Conservation (phyloP, 2,113 vertebrate genomes). For the Pontoporia blainvillei region DNA sequence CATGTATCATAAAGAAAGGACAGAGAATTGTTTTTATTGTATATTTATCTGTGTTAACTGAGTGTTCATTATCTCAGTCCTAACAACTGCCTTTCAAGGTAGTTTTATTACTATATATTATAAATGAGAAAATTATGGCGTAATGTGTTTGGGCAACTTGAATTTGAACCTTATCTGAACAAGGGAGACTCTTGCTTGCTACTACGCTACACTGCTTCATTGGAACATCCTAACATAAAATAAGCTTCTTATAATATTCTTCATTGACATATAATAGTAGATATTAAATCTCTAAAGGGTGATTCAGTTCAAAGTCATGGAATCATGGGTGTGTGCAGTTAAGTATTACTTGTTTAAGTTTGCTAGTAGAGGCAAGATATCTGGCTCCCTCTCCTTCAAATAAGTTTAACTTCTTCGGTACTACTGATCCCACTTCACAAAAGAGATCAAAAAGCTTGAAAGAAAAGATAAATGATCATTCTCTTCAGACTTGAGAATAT, state of each 20-base stretch:
- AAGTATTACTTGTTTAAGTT: constrained; percentile 21
- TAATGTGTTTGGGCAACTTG: neutral
- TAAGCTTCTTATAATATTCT: constrained; percentile 13
- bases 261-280: neutral
- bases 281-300: neutral
- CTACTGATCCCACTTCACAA: constrained; percentile 24
- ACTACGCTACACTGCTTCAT: neutral
- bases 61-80: constrained; percentile 18
- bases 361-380: neutral
- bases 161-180: constrained; percentile 28
- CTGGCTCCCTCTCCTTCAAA: neutral
- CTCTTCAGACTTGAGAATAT: neutral
- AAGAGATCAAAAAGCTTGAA: constrained; percentile 15
- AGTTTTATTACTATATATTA: neutral
- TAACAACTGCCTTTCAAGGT: constrained; percentile 7
- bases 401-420: neutral
- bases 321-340: neutral
- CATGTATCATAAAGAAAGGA: neutral
- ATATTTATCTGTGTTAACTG: neutral
- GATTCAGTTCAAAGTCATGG: constrained; percentile 15
- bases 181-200: neutral
- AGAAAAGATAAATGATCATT: neutral
- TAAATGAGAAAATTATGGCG: constrained; percentile 19
- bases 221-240: neutral
- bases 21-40: constrained; percentile 1